Base-by-base conservation (phyloP, 2,113 vertebrate genomes). In the Mormoops blainvillei region DNA sequence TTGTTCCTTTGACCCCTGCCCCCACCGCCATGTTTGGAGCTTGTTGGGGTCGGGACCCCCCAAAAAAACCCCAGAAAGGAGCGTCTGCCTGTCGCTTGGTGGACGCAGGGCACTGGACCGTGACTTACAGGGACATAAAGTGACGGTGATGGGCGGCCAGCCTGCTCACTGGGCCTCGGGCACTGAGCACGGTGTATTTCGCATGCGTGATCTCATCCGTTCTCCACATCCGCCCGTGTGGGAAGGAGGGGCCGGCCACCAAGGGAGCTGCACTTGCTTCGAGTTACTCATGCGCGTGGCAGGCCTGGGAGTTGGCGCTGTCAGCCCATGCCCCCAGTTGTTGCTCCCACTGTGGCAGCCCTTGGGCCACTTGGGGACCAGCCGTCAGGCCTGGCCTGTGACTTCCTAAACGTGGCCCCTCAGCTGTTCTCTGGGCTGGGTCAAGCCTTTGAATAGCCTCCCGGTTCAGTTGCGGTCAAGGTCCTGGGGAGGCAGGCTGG, bases 201-300 rank as follows among this genome's bases (percentile, higher is more conserved):
- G 0, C 0, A 0, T 0, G 2, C 4, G 0, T 33, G 41, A 7
- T 0, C 9, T 0, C 2, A 0, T 33, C 63, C 2, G 3, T 12
- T 28, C 50, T 24, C 45, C 2, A 0, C 2, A 1, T 31, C 4
- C 11, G 12, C 68, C 48, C 4, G 0, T 26, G 4, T 10, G 33
- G 73, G 19, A 18, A 36, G 14, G 43, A 31, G 5, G 13, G 56
- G 18, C 8, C 50, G 3, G 0, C 2, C 0, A 12, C 24, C 9
- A 45, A 52, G 41, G 58, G 56, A 36, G 33, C 3, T 5, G 19
- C 3, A 2, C 31, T 33, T 16, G 20, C 87, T 33, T n/a, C 4
- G 4, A 16, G 5, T 4, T 11, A 7, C 5, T 1, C 1, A 10
- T 2, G 0, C 43, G 0, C 0, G 0, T 2, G 20, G 48, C 24